phyloP scores from a whole-genome alignment of 2,888 invertebrate species.

The Drosophila phalerata region DNA sequence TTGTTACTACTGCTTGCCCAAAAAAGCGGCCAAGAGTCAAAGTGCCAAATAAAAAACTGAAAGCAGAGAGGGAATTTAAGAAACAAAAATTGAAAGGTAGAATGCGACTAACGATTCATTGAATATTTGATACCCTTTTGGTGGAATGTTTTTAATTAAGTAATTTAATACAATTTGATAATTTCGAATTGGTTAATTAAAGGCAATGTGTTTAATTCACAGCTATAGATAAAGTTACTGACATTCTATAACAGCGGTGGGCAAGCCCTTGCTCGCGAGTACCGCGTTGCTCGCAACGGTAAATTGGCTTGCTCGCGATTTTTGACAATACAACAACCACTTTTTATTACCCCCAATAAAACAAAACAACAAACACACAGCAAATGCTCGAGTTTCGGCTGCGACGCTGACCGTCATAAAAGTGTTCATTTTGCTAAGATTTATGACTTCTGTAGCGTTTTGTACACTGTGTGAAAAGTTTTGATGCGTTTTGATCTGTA shows the following conservation, averaged over 20 bases:
- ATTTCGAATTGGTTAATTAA: neutral
- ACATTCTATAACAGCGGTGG: neutral
- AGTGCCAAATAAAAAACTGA: conserved; percentile 41
- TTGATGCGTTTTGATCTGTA: too few species aligned
- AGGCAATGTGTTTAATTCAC: neutral
- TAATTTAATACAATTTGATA: neutral
- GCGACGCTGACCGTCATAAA: too few species aligned
- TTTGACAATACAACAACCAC: too few species aligned
- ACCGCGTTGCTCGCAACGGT: too few species aligned
- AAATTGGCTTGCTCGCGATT: too few species aligned
- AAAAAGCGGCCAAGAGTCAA: conserved; percentile 57
- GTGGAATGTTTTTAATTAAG: conserved; percentile 11
- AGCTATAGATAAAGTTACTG: neutral
- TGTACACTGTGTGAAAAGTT: too few species aligned
- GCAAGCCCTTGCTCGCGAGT: too few species aligned
- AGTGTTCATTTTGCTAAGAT: too few species aligned
- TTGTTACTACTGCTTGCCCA: conserved; percentile 16
- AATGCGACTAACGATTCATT: conserved; percentile 10
- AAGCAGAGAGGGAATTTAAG: conserved; percentile 32
- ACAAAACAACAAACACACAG: too few species aligned
- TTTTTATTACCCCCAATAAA: too few species aligned
- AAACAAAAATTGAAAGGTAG: conserved; percentile 37
- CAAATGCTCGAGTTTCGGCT: too few species aligned
- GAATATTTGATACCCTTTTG: conserved; percentile 15
- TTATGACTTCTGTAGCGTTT: too few species aligned